Conservation (phyloP, 2,113 vertebrate genomes). For the Esox niger region DNA sequence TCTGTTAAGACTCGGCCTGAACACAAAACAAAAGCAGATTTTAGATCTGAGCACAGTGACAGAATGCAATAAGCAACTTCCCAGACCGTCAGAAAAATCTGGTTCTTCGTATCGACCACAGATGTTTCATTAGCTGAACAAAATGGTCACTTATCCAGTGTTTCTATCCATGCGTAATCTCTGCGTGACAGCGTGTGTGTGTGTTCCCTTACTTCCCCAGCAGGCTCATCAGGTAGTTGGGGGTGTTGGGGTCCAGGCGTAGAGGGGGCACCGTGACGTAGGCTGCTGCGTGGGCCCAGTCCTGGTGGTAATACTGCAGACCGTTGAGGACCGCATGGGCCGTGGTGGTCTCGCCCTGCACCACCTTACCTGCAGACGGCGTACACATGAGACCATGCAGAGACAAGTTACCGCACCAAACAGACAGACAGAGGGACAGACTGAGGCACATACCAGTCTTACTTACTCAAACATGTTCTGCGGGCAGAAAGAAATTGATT, state of each 20-base stretch:
- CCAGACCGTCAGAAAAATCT: no score
- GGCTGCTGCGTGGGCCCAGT: conserved; percentile 91
- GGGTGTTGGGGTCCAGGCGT: conserved; percentile 91
- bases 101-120: no score
- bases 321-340: conserved; percentile 91
- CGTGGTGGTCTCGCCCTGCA: conserved; percentile 89
- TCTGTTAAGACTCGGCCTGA: background rate
- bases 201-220: conserved; percentile 85
- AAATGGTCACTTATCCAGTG: no score
- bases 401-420: background rate
- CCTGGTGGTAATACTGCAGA: conserved; percentile 95
- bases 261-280: conserved; percentile 91
- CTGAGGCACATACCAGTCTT: no score
- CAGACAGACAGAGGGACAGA: background rate
- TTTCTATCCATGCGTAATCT: no score
- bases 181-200: background rate
- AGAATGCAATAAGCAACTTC: no score
- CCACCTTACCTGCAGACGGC: conserved; percentile 81
- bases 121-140: no score
- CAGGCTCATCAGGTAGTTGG: conserved; percentile 92
- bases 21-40: background rate
- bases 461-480: no score
- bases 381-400: background rate
- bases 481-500: no score
- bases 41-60: no score